A percentile compares a stretch with the other conserved stretches of the same genome.
Evolutionary conservation across 2,797 vertebrate genomes (phyloP).

Genomic region (Basileuterus tristriatus): DNA sequence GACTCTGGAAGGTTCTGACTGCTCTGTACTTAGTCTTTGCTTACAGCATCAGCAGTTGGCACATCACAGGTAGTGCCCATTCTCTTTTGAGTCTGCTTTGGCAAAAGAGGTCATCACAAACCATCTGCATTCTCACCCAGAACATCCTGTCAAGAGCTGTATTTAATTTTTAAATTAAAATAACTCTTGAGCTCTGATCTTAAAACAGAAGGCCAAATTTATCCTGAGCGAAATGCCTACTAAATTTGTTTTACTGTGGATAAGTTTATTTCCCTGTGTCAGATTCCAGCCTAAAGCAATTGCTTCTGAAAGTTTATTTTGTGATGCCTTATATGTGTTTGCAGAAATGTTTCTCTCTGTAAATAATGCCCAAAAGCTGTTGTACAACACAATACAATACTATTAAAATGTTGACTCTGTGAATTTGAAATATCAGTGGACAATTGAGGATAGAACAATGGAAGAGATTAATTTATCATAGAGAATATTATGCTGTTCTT

Average conservation of each 20-base stretch:
- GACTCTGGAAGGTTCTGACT: not conserved
- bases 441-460: slow-evolving; percentile 8
- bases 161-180: slow-evolving; percentile 20
- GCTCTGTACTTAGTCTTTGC: not conserved
- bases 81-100: not conserved
- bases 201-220: not conserved
- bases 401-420: not conserved
- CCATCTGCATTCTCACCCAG: not conserved
- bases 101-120: not conserved
- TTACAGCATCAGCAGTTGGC: not conserved
- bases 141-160: not conserved
- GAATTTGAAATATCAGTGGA: slow-evolving; percentile 33
- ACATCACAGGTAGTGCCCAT: not conserved
- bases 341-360: slow-evolving; percentile 14
- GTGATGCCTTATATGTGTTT: slow-evolving; percentile 5
- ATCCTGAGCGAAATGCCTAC: not conserved
- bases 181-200: not conserved
- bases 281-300: slow-evolving; percentile 26
- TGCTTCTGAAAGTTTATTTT: slow-evolving; percentile 38
- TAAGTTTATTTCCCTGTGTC: slow-evolving; percentile 6
- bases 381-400: slow-evolving; percentile 16
- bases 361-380: slow-evolving; percentile 31
- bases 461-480: slow-evolving; percentile 30
- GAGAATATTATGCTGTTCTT: not conserved
- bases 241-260: not conserved